Conservation (phyloP, 1,140 invertebrate genomes). For the Lucilia sericata region DNA sequence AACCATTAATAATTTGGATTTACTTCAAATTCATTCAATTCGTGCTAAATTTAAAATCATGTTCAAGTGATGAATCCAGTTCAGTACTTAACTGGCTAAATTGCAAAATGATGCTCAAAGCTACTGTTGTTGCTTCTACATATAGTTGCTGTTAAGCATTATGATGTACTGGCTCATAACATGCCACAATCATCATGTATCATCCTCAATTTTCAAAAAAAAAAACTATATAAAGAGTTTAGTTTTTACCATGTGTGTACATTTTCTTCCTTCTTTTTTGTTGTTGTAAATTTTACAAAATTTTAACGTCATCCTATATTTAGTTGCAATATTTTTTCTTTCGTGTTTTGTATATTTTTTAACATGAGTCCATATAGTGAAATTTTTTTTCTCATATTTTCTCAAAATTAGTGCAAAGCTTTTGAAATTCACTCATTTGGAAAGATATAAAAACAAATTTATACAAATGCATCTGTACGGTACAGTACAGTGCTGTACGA, state of each 20-base stretch:
- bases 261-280: background rate
- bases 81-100: too few relatives aligned
- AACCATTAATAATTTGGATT: too few relatives aligned
- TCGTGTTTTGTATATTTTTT: background rate
- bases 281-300: background rate
- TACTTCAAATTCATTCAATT: too few relatives aligned
- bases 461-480: background rate
- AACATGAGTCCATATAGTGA: background rate
- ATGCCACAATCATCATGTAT: too few relatives aligned
- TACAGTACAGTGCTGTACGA: background rate
- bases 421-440: constrained; percentile 12
- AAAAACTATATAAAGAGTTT: background rate
- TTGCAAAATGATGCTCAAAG: too few relatives aligned
- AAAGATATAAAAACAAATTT: constrained; percentile 5
- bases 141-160: too few relatives aligned
- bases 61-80: too few relatives aligned
- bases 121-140: too few relatives aligned
- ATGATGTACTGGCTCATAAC: too few relatives aligned
- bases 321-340: background rate
- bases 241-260: background rate
- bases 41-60: too few relatives aligned
- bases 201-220: too few relatives aligned
- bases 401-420: background rate
- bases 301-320: constrained; percentile 1
- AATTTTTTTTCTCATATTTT: background rate